A percentile compares a stretch with the other conserved stretches of the same genome.
Conservation (phyloP, 2,888 invertebrate genomes). For the Ctena decussata region DNA sequence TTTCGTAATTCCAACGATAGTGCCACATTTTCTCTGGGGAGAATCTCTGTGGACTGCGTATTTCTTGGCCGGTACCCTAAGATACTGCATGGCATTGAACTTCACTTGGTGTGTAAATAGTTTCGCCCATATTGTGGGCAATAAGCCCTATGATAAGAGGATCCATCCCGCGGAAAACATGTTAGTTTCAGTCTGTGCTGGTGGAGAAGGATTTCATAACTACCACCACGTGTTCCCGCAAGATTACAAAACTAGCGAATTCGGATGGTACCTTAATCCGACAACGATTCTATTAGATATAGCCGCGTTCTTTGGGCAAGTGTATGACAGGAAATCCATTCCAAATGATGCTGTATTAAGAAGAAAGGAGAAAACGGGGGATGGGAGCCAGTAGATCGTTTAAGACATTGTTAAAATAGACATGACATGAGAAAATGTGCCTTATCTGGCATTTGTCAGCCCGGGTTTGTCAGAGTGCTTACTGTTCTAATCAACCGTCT, state of each 20-base stretch:
- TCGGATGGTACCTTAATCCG: conserved; percentile 91
- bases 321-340: conserved; percentile 95
- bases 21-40: conserved; percentile 95
- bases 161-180: conserved; percentile 93
- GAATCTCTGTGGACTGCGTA: conserved; percentile 93
- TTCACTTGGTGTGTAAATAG: conserved; percentile 98
- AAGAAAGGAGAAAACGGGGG: conserved; percentile 91
- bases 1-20: conserved; percentile 93
- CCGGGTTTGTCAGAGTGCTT: too few relatives aligned
- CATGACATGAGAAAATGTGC: too few relatives aligned
- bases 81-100: conserved; percentile 95
- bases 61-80: conserved; percentile 92
- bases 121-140: conserved; percentile 97
- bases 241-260: conserved; percentile 96
- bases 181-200: conserved; percentile 91
- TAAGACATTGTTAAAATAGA: too few relatives aligned
- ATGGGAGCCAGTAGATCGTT: conserved; percentile 52
- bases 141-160: conserved; percentile 94
- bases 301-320: conserved; percentile 94
- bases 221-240: conserved; percentile 97
- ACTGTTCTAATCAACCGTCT: too few relatives aligned
- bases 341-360: conserved; percentile 90
- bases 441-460: too few relatives aligned
- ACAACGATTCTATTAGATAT: conserved; percentile 93
- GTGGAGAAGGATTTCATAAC: conserved; percentile 94